Percentiles rank a stretch among this genome's conserved stretches.
These are phyloP conservation scores for Spisula solida DNA, from an alignment of 2,888 invertebrate genomes.

Conservation along the genomic window DNA sequence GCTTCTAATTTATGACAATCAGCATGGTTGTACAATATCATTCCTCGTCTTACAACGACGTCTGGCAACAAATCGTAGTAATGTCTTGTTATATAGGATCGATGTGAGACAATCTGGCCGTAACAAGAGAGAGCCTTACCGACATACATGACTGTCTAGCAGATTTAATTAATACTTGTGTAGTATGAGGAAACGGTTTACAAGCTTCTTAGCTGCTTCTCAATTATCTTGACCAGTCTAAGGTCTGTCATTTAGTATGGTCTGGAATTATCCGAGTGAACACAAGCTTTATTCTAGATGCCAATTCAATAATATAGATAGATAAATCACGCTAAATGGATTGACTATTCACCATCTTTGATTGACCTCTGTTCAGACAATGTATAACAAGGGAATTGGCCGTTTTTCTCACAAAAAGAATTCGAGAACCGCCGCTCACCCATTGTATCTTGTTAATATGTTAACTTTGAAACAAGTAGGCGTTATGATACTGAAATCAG, in stretches of 20 bases:
- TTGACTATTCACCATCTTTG: not conserved
- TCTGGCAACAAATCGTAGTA: slow-evolving; percentile 14
- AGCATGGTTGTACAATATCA: not conserved
- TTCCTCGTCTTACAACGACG: not conserved
- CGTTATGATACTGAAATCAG: too few relatives aligned
- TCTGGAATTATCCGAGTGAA: not conserved
- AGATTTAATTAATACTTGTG: slow-evolving; percentile 21
- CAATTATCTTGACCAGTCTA: slow-evolving; percentile 9
- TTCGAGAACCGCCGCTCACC: too few relatives aligned
- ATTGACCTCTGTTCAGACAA: too few relatives aligned
- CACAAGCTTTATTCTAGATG: not conserved
- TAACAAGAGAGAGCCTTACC: not conserved
- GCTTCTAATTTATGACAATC: not conserved
- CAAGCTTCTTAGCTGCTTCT: not conserved
- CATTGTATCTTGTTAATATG: too few relatives aligned
- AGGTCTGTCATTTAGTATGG: not conserved
- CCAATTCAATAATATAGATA: not conserved
- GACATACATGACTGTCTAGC: not conserved
- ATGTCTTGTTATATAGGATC: slow-evolving; percentile 20
- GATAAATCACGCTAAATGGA: not conserved
- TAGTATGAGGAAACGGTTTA: not conserved
- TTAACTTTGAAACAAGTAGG: too few relatives aligned
- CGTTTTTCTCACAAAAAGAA: not conserved
- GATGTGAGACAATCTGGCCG: not conserved
- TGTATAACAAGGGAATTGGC: too few relatives aligned